Evolutionary conservation across 2,113 vertebrate species (phyloP), one percentile per base, ranked within the genome.

Genomic region (Pseudorasbora parva): DNA sequence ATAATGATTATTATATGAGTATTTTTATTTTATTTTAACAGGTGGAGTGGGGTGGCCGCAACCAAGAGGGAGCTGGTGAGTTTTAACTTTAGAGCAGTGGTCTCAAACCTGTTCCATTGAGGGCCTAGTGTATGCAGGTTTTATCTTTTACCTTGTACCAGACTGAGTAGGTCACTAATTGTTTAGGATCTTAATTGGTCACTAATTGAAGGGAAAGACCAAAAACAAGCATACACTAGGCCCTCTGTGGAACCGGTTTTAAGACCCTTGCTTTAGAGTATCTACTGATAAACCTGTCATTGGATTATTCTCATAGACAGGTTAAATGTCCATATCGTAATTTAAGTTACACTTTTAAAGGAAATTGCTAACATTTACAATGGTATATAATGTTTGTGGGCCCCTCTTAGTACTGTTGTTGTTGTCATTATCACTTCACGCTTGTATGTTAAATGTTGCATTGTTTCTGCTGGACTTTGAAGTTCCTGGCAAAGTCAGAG

Each of bases 301-400:
- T 68, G 64, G 64, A 68, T 68, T 68, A 68, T 68, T 68, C 64
- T 68, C 64, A 68, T 68, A 68, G 64, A 68, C 64, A 68, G 64
- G 64, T 68, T 68, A 68, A 68, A 68, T 68, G 64, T 68, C 64
- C 64, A 68, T 68, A 21, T 37, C 30, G 7, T 68, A 68, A 68
- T 68, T 68, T 68, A 68, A 37, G 15, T 56, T 56, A 56, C 51
- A 56, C 51, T 21, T 56, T 56, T 56, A 56, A 56, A 56, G 19
- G 51, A 56, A 21, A 56, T 56, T 14, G 51, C 17, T 56, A 56
- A 56, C 51, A 56, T 56, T 56, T 56, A 56, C 51, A 56, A 56
- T 56, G 51, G 51, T 56, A 21, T 56, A 56, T 56, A 56, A 56
- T 56, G 51, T 56, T 56, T 56, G 21, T 56, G 51, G 19, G 19